These are phyloP conservation scores for Trilocha varians DNA, from an alignment of 2,888 invertebrate species.

Conservation along the genomic window DNA sequence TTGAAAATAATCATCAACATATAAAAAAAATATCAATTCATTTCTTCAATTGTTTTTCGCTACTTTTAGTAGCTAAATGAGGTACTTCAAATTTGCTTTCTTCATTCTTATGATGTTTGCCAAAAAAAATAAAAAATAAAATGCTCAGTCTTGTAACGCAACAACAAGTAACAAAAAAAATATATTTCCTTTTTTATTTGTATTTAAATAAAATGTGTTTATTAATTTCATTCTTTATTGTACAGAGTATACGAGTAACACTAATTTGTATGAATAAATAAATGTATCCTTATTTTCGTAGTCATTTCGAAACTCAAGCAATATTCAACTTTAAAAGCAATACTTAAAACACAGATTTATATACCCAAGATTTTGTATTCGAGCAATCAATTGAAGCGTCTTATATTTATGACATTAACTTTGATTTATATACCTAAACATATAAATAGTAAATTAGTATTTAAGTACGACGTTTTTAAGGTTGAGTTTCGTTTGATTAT, in stretches of 20 bases:
- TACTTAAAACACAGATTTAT: conserved; percentile 25
- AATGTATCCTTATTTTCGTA: conserved; percentile 17
- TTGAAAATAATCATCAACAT: too few relatives aligned
- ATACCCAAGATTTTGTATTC: conserved; percentile 24
- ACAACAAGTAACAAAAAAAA: too few relatives aligned
- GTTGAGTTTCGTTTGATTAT: conserved; percentile 11
- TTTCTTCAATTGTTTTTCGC: too few relatives aligned
- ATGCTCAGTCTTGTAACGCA: too few relatives aligned
- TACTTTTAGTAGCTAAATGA: too few relatives aligned
- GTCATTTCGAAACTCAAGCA: conserved; percentile 7
- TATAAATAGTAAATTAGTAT: background rate
- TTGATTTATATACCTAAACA: background rate
- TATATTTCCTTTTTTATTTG: too few relatives aligned
- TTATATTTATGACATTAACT: conserved; percentile 13
- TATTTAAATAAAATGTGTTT: too few relatives aligned
- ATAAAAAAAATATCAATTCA: too few relatives aligned
- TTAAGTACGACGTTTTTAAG: conserved; percentile 4
- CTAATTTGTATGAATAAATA: conserved; percentile 22
- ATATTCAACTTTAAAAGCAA: conserved; percentile 19
- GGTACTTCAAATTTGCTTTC: too few relatives aligned
- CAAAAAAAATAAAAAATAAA: too few relatives aligned
- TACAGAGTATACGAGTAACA: conserved; percentile 13
- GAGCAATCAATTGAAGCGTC: conserved; percentile 37
- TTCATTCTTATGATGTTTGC: too few relatives aligned
- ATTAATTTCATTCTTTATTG: too few relatives aligned